Conservation (phyloP, 2,888 invertebrate species). For the Seladonia tumulorum region DNA sequence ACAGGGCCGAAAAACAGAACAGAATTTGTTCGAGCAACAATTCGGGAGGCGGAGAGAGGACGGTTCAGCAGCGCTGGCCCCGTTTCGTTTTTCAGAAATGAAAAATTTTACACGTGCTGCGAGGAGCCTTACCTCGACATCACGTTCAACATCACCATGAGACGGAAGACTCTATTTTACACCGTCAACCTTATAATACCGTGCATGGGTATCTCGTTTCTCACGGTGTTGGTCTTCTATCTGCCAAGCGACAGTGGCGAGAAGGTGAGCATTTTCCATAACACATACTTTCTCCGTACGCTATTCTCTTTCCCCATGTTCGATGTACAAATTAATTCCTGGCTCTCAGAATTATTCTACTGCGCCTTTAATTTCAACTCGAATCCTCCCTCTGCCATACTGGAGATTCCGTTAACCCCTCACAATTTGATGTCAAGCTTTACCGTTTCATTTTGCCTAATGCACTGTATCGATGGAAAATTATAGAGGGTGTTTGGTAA, state of each 20-base stretch:
- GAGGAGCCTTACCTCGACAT: constrained; percentile 97
- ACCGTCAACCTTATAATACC: constrained; percentile 98
- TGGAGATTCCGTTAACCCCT: no score
- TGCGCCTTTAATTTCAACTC: no score
- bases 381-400: no score
- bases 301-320: no score
- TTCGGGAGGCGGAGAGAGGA: not conserved
- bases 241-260: constrained; percentile 99
- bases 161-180: constrained; percentile 98
- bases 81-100: constrained; percentile 88
- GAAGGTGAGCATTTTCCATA: constrained; percentile 87
- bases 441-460: no score
- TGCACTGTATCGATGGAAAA: no score
- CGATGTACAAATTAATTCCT: no score
- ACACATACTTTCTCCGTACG: not conserved
- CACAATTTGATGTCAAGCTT: no score
- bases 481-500: no score
- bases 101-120: constrained; percentile 98
- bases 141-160: constrained; percentile 99
- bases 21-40: not conserved
- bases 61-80: not conserved
- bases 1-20: constrained; percentile 1
- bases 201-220: constrained; percentile 98
- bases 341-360: no score
- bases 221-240: constrained; percentile 98